These are phyloP conservation scores for Eugnorisma glareosa DNA, from an alignment of 2,888 invertebrate genomes.

Conservation along the genomic window DNA sequence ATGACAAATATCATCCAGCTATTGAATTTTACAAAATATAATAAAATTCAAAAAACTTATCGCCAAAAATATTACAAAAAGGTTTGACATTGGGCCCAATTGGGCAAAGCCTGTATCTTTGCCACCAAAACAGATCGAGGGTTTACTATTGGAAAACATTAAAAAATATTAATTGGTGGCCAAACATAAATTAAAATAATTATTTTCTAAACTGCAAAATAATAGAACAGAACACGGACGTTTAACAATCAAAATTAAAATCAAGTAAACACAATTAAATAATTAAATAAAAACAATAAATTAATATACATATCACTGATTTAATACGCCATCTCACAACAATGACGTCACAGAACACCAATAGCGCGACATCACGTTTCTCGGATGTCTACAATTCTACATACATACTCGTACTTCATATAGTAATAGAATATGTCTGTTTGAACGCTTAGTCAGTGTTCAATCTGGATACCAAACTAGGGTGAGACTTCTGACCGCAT, in stretches of 20 bases:
- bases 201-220: no score
- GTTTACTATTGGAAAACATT: no score
- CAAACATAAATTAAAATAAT: no score
- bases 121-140: no score
- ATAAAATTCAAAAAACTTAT: no score
- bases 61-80: no score
- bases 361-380: conserved; percentile 8
- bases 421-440: conserved; percentile 11
- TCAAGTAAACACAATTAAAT: not conserved
- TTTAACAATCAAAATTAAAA: no score
- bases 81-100: no score
- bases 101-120: no score
- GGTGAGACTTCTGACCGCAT: conserved; percentile 38
- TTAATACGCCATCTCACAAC: not conserved
- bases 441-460: conserved; percentile 24
- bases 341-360: conserved; percentile 20
- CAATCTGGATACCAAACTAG: conserved; percentile 35
- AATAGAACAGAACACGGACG: no score
- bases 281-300: not conserved
- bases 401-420: not conserved
- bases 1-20: conserved; percentile 3
- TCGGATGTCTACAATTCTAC: conserved; percentile 6
- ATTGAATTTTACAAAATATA: not conserved
- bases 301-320: not conserved
- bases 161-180: no score